Base-by-base conservation (phyloP, 2,797 vertebrate genomes). In the Channa striata region DNA sequence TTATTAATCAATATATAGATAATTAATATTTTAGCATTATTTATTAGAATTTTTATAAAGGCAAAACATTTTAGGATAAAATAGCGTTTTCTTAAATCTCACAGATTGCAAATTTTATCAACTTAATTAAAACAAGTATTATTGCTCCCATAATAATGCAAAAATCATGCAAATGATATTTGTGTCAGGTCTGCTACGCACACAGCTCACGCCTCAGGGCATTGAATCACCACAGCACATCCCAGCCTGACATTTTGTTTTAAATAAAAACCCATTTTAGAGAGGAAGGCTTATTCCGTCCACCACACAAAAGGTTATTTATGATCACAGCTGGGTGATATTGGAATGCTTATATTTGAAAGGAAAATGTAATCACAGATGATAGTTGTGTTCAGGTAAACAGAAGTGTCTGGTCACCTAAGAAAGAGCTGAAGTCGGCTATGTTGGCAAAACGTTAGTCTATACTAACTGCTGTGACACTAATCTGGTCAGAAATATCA, bases 231-330 rank as follows among this genome's bases (percentile, higher is more conserved):
- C 57, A 34, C 9, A 71, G 34, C 1, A 10, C 23, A 82, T 64
- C 59, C 77, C 68, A 54, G 57, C 58, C 42, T 49, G 81, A 88
- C 85, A 67, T 74, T 73, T 68, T 78, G 77, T 84, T 86, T 85
- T 19, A 74, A 80, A 80, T 59, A 54, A 49, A 73, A 51, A 73
- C 33, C 68, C 52, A 60, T 83, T 77, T 77, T 60, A 74, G 54
- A 78, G 58, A 77, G 68, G 68, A 75, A 44, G 46, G 60, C 68
- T 60, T 65, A 47, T 60, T 72, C 72, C 49, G 42, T 53, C 54
- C 54, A 59, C 43, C 20, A 62, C 68, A 83, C 66, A 72, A 75
- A 67, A 25, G 42, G 23, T 67, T 80, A 77, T 79, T 82, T 74
- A 74, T 56, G 53, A 74, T 42, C 64, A 23, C 69, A 65, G 59